These are phyloP conservation scores for Biston betularia DNA, from an alignment of 2,888 invertebrate genomes.

Conservation along the genomic window DNA sequence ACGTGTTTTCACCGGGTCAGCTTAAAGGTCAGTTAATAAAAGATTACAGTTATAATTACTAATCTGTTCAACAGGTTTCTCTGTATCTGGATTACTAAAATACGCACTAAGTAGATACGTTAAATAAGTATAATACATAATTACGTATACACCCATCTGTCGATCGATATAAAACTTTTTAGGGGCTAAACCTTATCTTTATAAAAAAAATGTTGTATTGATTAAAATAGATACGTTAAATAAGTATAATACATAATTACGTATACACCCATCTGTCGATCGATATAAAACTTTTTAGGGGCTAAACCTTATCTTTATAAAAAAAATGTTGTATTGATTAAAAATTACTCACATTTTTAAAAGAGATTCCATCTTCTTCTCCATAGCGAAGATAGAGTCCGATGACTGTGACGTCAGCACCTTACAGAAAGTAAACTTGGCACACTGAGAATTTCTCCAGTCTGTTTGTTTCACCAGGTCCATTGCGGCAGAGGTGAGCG, in stretches of 20 bases:
- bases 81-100: too few relatives aligned
- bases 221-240: too few relatives aligned
- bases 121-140: too few relatives aligned
- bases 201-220: not conserved
- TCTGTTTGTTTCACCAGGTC: slow-evolving; percentile 84
- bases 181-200: not conserved
- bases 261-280: not conserved
- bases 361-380: slow-evolving; percentile 92
- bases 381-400: slow-evolving; percentile 91
- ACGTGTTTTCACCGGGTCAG: not conserved
- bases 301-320: not conserved
- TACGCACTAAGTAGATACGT: too few relatives aligned
- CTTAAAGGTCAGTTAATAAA: not conserved
- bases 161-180: not conserved
- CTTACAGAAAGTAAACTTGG: slow-evolving; percentile 92
- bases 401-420: slow-evolving; percentile 89
- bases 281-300: not conserved
- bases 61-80: too few relatives aligned
- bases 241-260: too few relatives aligned
- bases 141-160: too few relatives aligned
- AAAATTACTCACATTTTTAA: slow-evolving; percentile 89
- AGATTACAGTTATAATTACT: too few relatives aligned
- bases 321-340: not conserved
- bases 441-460: slow-evolving; percentile 92
- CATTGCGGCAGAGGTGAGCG: slow-evolving; percentile 76